phyloP scores from a whole-genome alignment of 2,888 invertebrate species.

The Drosophila anomalata region DNA sequence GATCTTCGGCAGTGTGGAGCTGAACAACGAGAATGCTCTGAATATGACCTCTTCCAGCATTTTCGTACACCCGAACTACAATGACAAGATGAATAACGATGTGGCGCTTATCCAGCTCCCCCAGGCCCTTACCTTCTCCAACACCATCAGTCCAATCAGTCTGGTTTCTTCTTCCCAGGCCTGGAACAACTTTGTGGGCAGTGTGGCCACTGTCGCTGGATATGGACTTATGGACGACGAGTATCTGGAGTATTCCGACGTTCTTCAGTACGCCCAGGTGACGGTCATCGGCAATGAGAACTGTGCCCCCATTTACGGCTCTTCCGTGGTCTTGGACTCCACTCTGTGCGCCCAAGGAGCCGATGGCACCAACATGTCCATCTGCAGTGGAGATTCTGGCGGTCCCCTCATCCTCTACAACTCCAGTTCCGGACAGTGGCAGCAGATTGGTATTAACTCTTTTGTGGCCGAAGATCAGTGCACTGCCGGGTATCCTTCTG shows the following conservation, averaged over 20 bases:
- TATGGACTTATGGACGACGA: constrained; percentile 80
- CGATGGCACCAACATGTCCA: constrained; percentile 73
- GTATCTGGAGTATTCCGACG: constrained; percentile 72
- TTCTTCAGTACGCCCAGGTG: constrained; percentile 73
- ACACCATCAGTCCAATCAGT: constrained; percentile 70
- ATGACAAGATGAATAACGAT: constrained; percentile 77
- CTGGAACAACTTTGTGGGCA: constrained; percentile 66
- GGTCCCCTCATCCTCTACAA: constrained; percentile 72
- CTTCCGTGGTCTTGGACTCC: constrained; percentile 60
- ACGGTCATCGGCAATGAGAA: constrained; percentile 71
- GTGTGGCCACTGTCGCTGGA: constrained; percentile 71
- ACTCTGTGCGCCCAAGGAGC: constrained; percentile 77
- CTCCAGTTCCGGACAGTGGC: constrained; percentile 43
- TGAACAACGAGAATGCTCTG: constrained; percentile 56
- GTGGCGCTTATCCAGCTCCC: constrained; percentile 79
- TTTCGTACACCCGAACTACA: constrained; percentile 77
- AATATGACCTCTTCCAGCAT: constrained; percentile 73
- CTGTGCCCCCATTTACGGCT: constrained; percentile 68
- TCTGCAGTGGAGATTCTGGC: constrained; percentile 82
- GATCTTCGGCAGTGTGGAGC: constrained; percentile 72
- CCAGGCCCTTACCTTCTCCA: constrained; percentile 56
- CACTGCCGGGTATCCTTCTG: constrained; percentile 77
- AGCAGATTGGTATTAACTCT: constrained; percentile 82
- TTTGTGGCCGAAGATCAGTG: constrained; percentile 81
- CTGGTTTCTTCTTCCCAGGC: constrained; percentile 57